These are phyloP conservation scores for Trichacis sp. DNA, from an alignment of 2,888 invertebrate species.

Conservation along the genomic window DNA sequence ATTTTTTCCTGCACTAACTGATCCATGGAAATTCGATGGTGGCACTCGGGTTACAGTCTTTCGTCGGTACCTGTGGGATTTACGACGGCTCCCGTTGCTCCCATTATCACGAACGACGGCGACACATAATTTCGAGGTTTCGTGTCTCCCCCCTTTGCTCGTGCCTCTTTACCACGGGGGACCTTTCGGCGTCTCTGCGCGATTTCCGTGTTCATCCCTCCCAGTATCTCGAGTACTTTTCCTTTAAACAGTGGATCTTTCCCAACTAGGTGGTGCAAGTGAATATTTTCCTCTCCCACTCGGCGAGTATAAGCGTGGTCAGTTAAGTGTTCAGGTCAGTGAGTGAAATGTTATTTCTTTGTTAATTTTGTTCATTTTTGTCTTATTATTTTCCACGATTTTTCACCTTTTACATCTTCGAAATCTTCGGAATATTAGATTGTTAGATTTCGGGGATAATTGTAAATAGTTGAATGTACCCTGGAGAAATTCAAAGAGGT, in stretches of 20 bases:
- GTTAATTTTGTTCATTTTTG: too few species aligned
- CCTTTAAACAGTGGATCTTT: not conserved
- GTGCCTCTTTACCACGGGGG: not conserved
- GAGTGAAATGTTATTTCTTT: too few species aligned
- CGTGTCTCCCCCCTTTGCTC: slow-evolving; percentile 9
- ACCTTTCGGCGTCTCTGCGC: too few species aligned
- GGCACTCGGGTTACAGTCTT: slow-evolving; percentile 52
- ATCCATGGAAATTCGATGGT: slow-evolving; percentile 43
- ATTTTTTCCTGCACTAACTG: slow-evolving; percentile 48
- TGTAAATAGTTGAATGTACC: too few species aligned
- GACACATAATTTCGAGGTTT: too few species aligned
- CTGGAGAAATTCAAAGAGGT: not conserved
- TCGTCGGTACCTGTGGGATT: slow-evolving; percentile 59
- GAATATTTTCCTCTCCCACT: too few species aligned
- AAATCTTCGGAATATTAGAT: not conserved
- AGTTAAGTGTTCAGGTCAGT: not conserved
- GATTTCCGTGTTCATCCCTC: too few species aligned
- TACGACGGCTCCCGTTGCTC: slow-evolving; percentile 53
- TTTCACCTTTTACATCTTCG: not conserved
- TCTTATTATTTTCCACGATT: too few species aligned
- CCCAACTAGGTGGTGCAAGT: not conserved
- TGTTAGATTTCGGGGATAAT: too few species aligned
- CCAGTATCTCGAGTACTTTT: too few species aligned
- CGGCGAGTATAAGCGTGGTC: not conserved
- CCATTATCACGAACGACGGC: too few species aligned